Percentiles rank a stretch among this genome's conserved stretches.
Evolutionary conservation across 2,888 invertebrate genomes (phyloP).

Genomic region (Cheiracanthium punctorium): DNA sequence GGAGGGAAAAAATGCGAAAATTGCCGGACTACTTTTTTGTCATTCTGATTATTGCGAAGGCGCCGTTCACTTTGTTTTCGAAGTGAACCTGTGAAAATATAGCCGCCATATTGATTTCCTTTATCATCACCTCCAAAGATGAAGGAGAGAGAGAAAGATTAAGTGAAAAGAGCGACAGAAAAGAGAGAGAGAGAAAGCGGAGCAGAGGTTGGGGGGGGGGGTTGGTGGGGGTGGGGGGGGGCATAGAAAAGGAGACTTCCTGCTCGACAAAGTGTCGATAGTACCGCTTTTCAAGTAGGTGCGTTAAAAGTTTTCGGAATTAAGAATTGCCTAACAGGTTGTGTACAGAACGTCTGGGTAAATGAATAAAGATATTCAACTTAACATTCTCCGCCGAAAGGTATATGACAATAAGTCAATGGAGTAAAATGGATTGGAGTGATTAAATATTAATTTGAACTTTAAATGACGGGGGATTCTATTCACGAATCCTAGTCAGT

Average conservation of each 20-base stretch:
- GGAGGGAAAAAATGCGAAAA: not conserved
- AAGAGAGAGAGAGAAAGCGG: slow-evolving; percentile 27
- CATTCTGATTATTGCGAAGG: slow-evolving; percentile 59
- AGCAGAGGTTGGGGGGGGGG: not conserved
- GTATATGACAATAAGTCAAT: slow-evolving; percentile 7
- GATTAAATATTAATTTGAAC: slow-evolving; percentile 8
- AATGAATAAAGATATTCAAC: not conserved
- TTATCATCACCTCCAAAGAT: slow-evolving; percentile 67
- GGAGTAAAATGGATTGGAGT: not conserved
- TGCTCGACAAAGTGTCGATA: not conserved
- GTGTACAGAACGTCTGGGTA: not conserved
- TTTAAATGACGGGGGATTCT: not conserved
- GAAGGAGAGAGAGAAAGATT: slow-evolving; percentile 63
- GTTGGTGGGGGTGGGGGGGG: not conserved
- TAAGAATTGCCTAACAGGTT: slow-evolving; percentile 7
- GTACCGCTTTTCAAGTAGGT: not conserved
- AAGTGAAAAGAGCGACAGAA: slow-evolving; percentile 52
- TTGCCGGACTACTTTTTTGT: slow-evolving; percentile 3
- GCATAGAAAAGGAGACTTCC: not conserved
- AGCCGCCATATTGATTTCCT: slow-evolving; percentile 65
- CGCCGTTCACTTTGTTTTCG: slow-evolving; percentile 68
- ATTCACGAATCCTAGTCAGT: not conserved
- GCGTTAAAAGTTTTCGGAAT: slow-evolving; percentile 8
- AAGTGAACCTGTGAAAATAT: slow-evolving; percentile 63
- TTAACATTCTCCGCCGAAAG: not conserved